These are phyloP conservation scores for Himantopus leucocephalus DNA, from an alignment of 2,113 vertebrate genomes.

Conservation along the genomic window DNA sequence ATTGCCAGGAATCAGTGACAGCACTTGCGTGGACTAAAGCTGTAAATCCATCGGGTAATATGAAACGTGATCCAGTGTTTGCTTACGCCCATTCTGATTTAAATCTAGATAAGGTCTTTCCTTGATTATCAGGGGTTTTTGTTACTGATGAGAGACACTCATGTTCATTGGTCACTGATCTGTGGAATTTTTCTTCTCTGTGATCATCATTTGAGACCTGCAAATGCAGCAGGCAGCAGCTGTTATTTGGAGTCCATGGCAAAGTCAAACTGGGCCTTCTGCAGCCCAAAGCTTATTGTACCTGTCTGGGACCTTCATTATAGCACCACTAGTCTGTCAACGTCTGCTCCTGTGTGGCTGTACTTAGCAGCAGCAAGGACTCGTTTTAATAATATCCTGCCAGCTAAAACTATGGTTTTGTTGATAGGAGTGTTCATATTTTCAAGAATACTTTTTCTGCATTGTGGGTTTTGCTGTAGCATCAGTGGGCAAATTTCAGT, in stretches of 20 bases:
- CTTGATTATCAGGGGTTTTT: neutral
- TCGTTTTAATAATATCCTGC: neutral
- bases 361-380: neutral
- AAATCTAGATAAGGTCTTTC: neutral
- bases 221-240: neutral
- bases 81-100: neutral
- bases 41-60: neutral
- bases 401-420: fast-evolving
- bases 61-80: neutral
- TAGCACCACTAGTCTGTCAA: fast-evolving
- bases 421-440: neutral
- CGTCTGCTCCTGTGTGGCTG: fast-evolving
- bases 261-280: neutral
- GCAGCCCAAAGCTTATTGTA: neutral
- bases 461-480: neutral
- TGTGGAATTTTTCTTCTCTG: neutral
- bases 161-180: neutral
- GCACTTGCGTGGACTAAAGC: neutral
- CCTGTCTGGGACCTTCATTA: neutral
- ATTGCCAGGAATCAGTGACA: neutral
- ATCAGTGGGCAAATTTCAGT: neutral
- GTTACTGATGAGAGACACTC: neutral
- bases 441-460: neutral
- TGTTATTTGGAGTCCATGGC: neutral
- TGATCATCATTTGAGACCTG: neutral